Evolutionary conservation across 1,140 invertebrate species (phyloP).

Genomic region (Neelides sp.): DNA sequence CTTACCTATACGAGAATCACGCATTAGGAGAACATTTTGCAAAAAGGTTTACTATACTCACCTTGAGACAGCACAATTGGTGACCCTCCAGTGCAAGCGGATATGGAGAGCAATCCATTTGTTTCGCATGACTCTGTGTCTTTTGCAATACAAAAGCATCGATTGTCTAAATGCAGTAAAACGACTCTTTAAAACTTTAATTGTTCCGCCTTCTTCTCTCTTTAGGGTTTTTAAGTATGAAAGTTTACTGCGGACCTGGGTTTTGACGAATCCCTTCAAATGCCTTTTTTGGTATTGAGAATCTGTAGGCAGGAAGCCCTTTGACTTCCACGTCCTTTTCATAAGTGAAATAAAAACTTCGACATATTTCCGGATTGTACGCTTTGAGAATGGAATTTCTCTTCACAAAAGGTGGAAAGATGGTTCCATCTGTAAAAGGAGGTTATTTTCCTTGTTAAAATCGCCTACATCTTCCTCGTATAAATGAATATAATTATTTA

Average conservation of each 20-base stretch:
- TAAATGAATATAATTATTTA: too few species aligned
- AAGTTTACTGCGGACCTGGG: too few species aligned
- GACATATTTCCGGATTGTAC: slow-evolving; percentile 17
- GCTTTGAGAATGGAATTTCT: slow-evolving; percentile 17
- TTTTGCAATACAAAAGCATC: too few species aligned
- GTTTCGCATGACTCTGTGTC: slow-evolving; percentile 3
- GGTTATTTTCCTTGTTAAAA: too few species aligned
- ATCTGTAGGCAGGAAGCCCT: slow-evolving; percentile 54
- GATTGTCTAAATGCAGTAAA: too few species aligned
- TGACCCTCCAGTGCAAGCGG: slow-evolving; percentile 35
- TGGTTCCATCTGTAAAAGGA: slow-evolving; percentile 63
- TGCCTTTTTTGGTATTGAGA: slow-evolving; percentile 40
- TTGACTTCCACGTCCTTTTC: slow-evolving; percentile 45
- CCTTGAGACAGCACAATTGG: slow-evolving; percentile 56
- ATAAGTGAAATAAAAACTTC: slow-evolving; percentile 49
- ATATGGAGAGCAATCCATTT: slow-evolving; percentile 10
- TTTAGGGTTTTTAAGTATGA: too few species aligned
- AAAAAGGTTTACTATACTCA: too few species aligned
- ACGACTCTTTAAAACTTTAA: too few species aligned
- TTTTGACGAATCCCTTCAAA: slow-evolving; percentile 54
- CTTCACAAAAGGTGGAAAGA: slow-evolving; percentile 57
- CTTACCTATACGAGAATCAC: too few species aligned
- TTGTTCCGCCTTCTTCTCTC: too few species aligned
- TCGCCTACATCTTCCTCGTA: too few species aligned
- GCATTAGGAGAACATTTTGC: too few species aligned